Evolutionary conservation across 2,113 vertebrate species (phyloP), one percentile per base, ranked within the genome.

Genomic region (Oreochromis spilurus): DNA sequence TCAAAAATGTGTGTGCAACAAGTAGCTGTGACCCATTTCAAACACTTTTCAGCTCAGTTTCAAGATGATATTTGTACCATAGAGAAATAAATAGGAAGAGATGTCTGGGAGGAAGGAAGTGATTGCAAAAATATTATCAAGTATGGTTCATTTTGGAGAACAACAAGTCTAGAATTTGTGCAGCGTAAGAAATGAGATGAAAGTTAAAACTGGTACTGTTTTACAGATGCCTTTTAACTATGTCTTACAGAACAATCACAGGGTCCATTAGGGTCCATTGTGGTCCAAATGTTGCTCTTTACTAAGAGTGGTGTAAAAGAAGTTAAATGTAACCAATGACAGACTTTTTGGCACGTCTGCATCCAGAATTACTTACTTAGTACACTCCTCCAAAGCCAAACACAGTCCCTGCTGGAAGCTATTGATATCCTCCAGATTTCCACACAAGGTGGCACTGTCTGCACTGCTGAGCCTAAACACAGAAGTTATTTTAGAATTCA

Each of bases 401-500:
- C 97, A 98, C 9, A 99, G 96, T 0, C 95, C 97, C 92, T 99
- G 99, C 92, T 99, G 99, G 95, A 99, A 99, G 2, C 96, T 95
- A 77, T 97, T 97, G 82, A 99, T 96, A 91, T 99, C 98, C 86
- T 99, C 99, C 79, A 99, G 96, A 54, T 99, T 99, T 62, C 98
- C 99, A 93, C 97, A 95, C 86, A 99, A 91, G 7, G 96, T 96
- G 0, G 95, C 78, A 0, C 97, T 96, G 88, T 99, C 99, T 54
- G 96, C 94, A 1, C 93, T 91, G 6, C 96, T 97, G 87, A 99
- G 94, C 93, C 98, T 99, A 65, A n/a, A 91, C 0, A 79, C 1
- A 58, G 13, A 75, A 6, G 14, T 3, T 24, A 2, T 54, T 54
- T 53, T 21, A 24, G n/a, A 6, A 8, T 6, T 34, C 24, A 12